Evolutionary conservation across 2,797 vertebrate species (phyloP), one percentile per base, ranked within the genome.

Genomic region (Sebastes trivittatus): DNA sequence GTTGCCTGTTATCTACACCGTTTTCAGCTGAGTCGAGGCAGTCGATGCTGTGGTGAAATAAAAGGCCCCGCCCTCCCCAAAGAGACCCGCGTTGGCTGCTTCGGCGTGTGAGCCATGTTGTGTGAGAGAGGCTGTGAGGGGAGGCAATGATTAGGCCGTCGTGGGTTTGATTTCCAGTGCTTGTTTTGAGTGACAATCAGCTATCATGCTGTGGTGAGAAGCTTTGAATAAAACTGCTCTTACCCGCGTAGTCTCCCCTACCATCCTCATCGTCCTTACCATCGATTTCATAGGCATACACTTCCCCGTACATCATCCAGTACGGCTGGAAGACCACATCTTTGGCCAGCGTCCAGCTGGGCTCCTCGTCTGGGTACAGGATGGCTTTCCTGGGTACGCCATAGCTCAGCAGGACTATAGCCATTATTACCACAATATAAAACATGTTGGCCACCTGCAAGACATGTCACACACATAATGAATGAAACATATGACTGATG

Each of bases 261-360:
- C 80, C 82, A 72, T 78, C n/a, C 62, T 88, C 81, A 87, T 85
- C 67, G 13, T 88, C 72, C 96, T 96, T 97, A 99, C 98, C 98
- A 86, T 99, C 97, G 77, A 99, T 99, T 96, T 99, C 98, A 93
- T 99, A 99, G 11, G 98, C 98, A 82, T 99, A 99, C 89, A 99
- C 98, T 96, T 99, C 98, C 85, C 98, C 98, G 83, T 99, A 99
- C 95, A 99, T 99, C 98, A 99, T 99, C 98, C 98, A 99, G 93
- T 99, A 99, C 18, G 98, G 98, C 91, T 98, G 97, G 93, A 99
- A 99, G 84, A 99, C 97, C 90, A 99, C 97, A 80, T 99, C 97
- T 95, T 95, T 98, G 87, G 97, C 98, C 92, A 99, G 95, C 2
- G 92, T 96, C 98, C 98, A 99, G 67, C 97, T 98, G 0, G 98